phyloP scores from a whole-genome alignment of 2,797 vertebrate species.

The Luscinia megarhynchos region DNA sequence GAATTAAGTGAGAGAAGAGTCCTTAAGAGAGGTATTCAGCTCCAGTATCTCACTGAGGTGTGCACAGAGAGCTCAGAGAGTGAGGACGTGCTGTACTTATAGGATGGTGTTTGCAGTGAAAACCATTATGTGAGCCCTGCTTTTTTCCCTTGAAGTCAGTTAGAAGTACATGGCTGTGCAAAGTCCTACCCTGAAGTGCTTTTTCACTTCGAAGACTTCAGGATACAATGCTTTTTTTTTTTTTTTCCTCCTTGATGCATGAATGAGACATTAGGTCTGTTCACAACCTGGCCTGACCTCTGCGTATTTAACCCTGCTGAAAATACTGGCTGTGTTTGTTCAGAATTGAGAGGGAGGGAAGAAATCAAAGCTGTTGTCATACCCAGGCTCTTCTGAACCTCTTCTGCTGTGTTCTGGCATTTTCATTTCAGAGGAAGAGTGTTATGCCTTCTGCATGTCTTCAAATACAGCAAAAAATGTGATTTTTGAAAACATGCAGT shows the following conservation, averaged over 20 bases:
- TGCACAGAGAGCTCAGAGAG: not conserved
- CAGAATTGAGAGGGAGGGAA: not conserved
- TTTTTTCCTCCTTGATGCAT: not conserved
- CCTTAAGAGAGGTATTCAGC: constrained; percentile 13
- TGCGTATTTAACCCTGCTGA: not conserved
- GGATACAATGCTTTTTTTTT: not conserved
- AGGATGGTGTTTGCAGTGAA: not conserved
- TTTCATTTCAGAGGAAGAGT: not conserved
- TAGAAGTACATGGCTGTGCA: not conserved
- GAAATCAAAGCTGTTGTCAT: not conserved
- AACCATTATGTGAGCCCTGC: not conserved
- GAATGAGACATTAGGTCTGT: not conserved
- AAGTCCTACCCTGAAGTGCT: constrained; percentile 18
- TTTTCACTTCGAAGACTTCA: not conserved
- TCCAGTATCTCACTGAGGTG: not conserved
- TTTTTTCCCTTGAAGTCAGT: not conserved
- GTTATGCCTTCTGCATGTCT: not conserved
- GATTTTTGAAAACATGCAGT: not conserved
- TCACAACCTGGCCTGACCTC: not conserved
- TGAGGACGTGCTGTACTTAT: not conserved
- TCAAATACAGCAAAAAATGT: not conserved
- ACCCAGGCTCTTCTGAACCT: not conserved
- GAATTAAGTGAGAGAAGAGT: not conserved
- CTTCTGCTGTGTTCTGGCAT: not conserved
- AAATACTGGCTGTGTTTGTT: not conserved